phyloP scores from a whole-genome alignment of 2,113 vertebrate species.

The Steatornis caripensis region DNA sequence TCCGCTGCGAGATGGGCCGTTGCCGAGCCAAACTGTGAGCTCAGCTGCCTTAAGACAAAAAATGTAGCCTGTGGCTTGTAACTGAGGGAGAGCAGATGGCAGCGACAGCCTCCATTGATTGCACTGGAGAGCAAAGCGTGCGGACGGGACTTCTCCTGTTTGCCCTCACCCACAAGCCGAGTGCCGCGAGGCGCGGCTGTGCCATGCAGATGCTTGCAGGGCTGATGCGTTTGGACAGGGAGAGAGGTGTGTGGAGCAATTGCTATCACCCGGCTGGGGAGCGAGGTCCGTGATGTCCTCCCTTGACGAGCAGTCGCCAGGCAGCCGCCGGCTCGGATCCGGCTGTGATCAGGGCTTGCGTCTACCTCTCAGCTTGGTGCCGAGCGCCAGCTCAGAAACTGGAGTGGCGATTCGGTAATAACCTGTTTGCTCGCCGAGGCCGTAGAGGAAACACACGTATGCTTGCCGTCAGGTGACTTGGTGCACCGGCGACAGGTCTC shows the following conservation, averaged over 20 bases:
- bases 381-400: background rate
- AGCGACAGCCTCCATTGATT: fast-evolving
- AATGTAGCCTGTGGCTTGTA: background rate
- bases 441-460: background rate
- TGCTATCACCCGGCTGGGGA: background rate
- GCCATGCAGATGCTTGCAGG: background rate
- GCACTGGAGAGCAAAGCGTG: background rate
- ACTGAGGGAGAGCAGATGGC: background rate
- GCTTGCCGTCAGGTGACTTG: background rate
- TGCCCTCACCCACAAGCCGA: background rate
- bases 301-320: background rate
- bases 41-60: background rate
- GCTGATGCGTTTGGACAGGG: background rate
- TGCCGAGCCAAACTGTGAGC: background rate
- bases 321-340: background rate
- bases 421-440: background rate
- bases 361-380: background rate
- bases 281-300: background rate
- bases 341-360: background rate
- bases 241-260: background rate
- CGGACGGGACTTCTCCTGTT: background rate
- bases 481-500: background rate
- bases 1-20: background rate
- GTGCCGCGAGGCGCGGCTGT: no score
- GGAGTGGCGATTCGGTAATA: background rate